Conservation (phyloP, 1,140 invertebrate genomes). For the Nilaparvata lugens region DNA sequence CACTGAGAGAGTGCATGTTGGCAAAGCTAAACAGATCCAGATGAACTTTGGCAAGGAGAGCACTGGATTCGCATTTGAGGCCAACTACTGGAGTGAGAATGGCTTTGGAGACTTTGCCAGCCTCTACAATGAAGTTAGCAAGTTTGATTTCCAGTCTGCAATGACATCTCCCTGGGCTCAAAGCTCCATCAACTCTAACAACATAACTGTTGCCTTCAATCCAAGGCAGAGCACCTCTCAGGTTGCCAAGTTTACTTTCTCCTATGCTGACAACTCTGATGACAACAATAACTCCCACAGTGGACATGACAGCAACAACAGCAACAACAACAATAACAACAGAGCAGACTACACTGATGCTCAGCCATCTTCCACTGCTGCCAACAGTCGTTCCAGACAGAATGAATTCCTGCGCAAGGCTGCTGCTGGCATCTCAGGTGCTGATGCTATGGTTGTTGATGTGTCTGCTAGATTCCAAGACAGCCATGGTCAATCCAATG, state of each 20-base stretch:
- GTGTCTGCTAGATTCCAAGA: slow-evolving; percentile 38
- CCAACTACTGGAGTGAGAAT: slow-evolving; percentile 39
- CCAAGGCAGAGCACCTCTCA: slow-evolving; percentile 23
- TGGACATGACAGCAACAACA: slow-evolving; percentile 3
- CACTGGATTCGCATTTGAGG: slow-evolving; percentile 39
- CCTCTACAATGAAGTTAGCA: slow-evolving; percentile 21
- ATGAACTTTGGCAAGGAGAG: slow-evolving; percentile 23
- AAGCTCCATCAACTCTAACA: slow-evolving; percentile 20
- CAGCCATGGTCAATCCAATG: slow-evolving; percentile 32
- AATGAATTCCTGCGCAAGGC: slow-evolving; percentile 41
- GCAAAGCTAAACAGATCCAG: slow-evolving; percentile 8
- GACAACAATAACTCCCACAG: neutral
- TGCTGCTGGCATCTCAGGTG: slow-evolving; percentile 37
- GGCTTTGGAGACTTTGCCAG: slow-evolving; percentile 28
- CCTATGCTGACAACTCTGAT: slow-evolving; percentile 13
- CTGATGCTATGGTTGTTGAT: slow-evolving; percentile 40
- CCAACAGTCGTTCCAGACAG: slow-evolving; percentile 37
- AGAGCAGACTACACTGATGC: slow-evolving; percentile 7
- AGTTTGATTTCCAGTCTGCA: slow-evolving; percentile 25
- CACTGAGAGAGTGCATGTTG: slow-evolving; percentile 1
- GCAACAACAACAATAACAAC: neutral
- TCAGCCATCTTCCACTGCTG: slow-evolving; percentile 26
- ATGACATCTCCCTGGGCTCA: slow-evolving; percentile 22
- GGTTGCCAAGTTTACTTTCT: slow-evolving; percentile 21
- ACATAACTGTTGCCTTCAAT: slow-evolving; percentile 22